A percentile compares a stretch with the other conserved stretches of the same genome.
Evolutionary conservation across 2,888 invertebrate genomes (phyloP).

Genomic region (Dilophus febrilis): DNA sequence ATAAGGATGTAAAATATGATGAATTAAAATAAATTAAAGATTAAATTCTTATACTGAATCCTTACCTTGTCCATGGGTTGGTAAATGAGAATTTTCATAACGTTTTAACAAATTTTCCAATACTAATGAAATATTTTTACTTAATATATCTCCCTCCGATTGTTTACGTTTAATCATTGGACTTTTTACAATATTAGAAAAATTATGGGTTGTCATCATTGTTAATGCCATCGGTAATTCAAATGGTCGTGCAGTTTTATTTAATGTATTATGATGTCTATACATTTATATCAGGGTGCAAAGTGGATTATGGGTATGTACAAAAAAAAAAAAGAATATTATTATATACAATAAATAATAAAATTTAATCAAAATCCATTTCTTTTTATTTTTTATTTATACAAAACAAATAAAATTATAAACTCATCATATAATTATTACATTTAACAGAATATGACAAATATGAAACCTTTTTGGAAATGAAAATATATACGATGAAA

Average conservation of each 20-base stretch:
- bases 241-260: background rate
- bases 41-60: background rate
- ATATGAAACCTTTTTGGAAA: no score
- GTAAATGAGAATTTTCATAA: conserved; percentile 55
- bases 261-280: background rate
- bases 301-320: no score
- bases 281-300: no score
- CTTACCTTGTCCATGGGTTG: conserved; percentile 7
- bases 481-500: no score
- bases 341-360: no score
- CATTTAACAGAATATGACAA: no score
- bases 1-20: background rate
- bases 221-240: background rate
- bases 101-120: conserved; percentile 75
- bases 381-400: no score
- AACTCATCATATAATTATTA: no score
- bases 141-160: conserved; percentile 50
- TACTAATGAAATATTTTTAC: conserved; percentile 69
- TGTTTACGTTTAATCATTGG: conserved; percentile 26
- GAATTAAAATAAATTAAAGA: background rate
- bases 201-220: background rate
- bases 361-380: no score
- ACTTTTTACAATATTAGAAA: background rate
- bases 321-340: no score
- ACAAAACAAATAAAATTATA: no score